These are phyloP conservation scores for Takifugu ocellatus DNA, from an alignment of 2,797 vertebrate genomes.

Conservation along the genomic window DNA sequence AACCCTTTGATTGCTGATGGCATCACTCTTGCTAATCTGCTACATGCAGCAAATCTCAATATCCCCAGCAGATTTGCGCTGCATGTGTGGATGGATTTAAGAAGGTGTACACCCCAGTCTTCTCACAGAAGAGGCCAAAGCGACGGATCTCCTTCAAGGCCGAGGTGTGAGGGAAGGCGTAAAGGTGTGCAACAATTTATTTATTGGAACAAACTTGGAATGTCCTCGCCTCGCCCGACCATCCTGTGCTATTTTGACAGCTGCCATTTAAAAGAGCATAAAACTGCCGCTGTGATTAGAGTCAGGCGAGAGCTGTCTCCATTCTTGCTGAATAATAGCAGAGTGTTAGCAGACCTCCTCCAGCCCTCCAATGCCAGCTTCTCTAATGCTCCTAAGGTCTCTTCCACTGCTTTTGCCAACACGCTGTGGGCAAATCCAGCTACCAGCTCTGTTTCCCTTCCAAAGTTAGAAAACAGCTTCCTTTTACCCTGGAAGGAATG, in stretches of 20 bases:
- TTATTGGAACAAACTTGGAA: constrained; percentile 47
- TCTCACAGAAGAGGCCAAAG: constrained; percentile 22
- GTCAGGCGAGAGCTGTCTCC: constrained; percentile 59
- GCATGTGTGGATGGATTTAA: neutral
- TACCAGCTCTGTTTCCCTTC: constrained; percentile 57
- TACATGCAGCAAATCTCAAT: neutral
- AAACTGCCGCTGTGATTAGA: constrained; percentile 64
- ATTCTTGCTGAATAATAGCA: constrained; percentile 62
- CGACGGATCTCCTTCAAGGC: constrained; percentile 50
- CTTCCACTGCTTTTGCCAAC: constrained; percentile 68
- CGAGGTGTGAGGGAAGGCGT: constrained; percentile 34
- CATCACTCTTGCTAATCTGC: constrained; percentile 11
- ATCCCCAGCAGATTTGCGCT: neutral
- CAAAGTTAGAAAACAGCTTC: constrained; percentile 51
- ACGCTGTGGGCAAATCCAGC: constrained; percentile 52
- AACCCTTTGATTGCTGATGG: constrained; percentile 9
- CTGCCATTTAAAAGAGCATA: constrained; percentile 71
- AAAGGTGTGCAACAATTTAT: constrained; percentile 48
- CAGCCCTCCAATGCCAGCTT: constrained; percentile 63
- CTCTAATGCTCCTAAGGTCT: constrained; percentile 71
- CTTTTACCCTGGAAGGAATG: constrained; percentile 59
- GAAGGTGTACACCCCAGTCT: constrained; percentile 21
- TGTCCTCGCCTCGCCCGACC: constrained; percentile 28
- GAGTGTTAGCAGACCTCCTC: constrained; percentile 72
- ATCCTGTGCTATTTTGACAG: constrained; percentile 72